Conservation (phyloP, 1,140 invertebrate genomes). For the Drosophila punjabiensis region DNA sequence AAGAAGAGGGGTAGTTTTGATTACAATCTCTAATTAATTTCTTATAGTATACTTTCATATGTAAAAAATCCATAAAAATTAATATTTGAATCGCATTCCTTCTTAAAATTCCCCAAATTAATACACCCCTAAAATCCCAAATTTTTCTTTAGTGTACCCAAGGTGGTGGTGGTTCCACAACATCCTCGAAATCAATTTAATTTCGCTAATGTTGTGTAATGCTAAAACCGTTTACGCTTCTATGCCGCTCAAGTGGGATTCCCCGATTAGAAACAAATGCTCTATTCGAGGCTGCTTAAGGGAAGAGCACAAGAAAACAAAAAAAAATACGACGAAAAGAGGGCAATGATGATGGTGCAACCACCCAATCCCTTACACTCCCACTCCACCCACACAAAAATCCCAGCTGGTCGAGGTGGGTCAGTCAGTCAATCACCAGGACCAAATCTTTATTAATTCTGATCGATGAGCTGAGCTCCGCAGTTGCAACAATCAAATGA, state of each 20-base stretch:
- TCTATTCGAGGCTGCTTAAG: slow-evolving; percentile 60
- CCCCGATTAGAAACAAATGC: slow-evolving; percentile 75
- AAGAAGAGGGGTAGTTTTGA: background rate
- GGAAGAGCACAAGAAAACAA: background rate
- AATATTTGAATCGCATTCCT: background rate
- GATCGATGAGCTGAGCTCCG: slow-evolving; percentile 81
- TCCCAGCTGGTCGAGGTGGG: slow-evolving; percentile 48
- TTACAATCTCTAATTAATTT: background rate
- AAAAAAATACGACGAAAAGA: background rate
- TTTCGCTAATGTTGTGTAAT: slow-evolving; percentile 84
- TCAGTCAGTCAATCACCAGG: slow-evolving; percentile 64
- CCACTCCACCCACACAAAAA: background rate
- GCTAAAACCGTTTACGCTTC: slow-evolving; percentile 55
- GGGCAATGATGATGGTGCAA: slow-evolving; percentile 12
- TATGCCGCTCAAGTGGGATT: slow-evolving; percentile 52
- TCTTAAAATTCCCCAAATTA: too few relatives aligned
- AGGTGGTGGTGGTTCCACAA: slow-evolving; percentile 56
- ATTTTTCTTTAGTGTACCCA: background rate
- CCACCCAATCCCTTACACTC: slow-evolving; percentile 1
- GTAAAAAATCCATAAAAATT: background rate
- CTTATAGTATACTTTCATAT: background rate
- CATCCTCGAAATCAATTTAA: slow-evolving; percentile 69
- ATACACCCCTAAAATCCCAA: background rate
- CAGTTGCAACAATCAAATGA: slow-evolving; percentile 79
- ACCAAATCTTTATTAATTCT: slow-evolving; percentile 85